phyloP scores from a whole-genome alignment of 2,113 vertebrate genomes.

The Equus przewalskii region DNA sequence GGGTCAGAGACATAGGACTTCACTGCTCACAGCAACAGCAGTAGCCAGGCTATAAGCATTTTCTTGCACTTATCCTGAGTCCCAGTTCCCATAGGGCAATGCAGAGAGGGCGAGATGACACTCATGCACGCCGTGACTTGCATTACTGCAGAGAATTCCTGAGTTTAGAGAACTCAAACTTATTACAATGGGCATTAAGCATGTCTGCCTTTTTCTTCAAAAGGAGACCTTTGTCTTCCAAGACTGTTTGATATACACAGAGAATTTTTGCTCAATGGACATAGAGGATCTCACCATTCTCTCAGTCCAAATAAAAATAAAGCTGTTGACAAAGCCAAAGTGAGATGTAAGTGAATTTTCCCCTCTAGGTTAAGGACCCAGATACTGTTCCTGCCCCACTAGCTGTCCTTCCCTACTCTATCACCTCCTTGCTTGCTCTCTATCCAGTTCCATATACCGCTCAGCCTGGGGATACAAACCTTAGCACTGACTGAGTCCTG shows the following conservation, averaged over 20 bases:
- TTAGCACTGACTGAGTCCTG: background rate
- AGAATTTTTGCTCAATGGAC: background rate
- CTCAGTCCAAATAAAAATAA: background rate
- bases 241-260: background rate
- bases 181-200: background rate
- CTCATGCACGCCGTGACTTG: accelerated
- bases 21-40: background rate
- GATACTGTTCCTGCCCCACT: background rate
- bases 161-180: background rate
- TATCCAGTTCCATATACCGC: accelerated
- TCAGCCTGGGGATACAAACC: background rate
- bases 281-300: background rate
- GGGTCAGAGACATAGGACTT: background rate
- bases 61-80: background rate
- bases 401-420: background rate
- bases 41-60: background rate
- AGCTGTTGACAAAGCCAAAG: background rate
- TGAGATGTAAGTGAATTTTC: background rate
- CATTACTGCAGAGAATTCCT: background rate
- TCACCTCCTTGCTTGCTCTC: background rate
- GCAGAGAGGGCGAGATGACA: background rate
- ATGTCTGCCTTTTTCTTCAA: background rate
- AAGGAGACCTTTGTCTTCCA: background rate
- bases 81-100: background rate
- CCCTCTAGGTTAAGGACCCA: accelerated